A percentile compares a stretch with the other conserved stretches of the same genome.
These are phyloP conservation scores for Esox niger DNA, from an alignment of 2,113 vertebrate species.

Conservation along the genomic window DNA sequence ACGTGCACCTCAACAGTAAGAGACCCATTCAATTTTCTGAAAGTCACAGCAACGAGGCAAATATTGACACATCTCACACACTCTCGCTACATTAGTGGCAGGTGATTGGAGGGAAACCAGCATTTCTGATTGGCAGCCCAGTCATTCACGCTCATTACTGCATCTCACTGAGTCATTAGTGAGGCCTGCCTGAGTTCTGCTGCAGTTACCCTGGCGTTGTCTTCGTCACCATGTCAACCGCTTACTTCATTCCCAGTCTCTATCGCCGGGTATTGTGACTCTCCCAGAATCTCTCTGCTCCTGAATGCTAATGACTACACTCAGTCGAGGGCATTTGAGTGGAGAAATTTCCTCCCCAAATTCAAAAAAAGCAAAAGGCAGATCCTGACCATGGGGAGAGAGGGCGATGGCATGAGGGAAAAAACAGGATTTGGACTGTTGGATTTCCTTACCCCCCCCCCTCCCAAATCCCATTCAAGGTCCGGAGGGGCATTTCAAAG, in stretches of 20 bases:
- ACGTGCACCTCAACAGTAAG: background rate
- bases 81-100: background rate
- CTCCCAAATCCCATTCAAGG: conserved; percentile 4
- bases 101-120: background rate
- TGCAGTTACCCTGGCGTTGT: conserved; percentile 48
- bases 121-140: conserved; percentile 8
- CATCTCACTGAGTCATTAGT: conserved; percentile 20
- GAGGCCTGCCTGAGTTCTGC: conserved; percentile 21
- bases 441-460: background rate
- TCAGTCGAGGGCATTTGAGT: conserved; percentile 19
- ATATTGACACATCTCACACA: background rate
- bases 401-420: background rate
- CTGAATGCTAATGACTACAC: conserved; percentile 49
- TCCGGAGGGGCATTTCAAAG: conserved; percentile 6
- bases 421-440: background rate
- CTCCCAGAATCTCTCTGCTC: conserved; percentile 11
- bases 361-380: background rate
- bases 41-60: conserved; percentile 1
- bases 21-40: background rate
- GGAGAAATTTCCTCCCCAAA: conserved; percentile 11
- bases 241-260: conserved; percentile 51
- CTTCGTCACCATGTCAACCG: conserved; percentile 40
- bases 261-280: conserved; percentile 10
- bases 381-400: background rate
- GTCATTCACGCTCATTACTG: conserved; percentile 21